A percentile compares a stretch with the other conserved stretches of the same genome.
These are phyloP conservation scores for Spodoptera frugiperda DNA, from an alignment of 1,140 invertebrate genomes.

Conservation along the genomic window DNA sequence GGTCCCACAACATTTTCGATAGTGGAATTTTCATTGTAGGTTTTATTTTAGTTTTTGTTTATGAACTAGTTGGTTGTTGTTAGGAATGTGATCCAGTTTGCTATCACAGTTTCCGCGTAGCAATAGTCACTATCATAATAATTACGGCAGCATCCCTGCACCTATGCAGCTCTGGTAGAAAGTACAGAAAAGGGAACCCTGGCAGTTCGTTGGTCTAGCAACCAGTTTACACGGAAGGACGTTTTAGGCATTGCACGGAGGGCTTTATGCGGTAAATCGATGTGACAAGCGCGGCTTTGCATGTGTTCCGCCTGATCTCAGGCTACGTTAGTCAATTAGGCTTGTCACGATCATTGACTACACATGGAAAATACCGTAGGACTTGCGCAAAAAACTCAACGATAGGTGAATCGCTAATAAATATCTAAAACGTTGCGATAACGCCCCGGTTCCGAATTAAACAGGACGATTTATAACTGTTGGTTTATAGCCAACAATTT, in stretches of 20 bases:
- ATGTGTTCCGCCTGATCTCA: slow-evolving; percentile 55
- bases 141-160: slow-evolving; percentile 21
- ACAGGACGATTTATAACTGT: slow-evolving; percentile 36
- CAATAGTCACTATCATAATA: slow-evolving; percentile 21
- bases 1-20: no score
- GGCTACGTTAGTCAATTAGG: slow-evolving; percentile 61
- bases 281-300: slow-evolving; percentile 62
- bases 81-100: no score
- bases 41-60: no score
- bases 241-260: slow-evolving; percentile 65
- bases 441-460: slow-evolving; percentile 12
- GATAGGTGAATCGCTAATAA: slow-evolving; percentile 45
- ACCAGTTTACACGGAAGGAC: slow-evolving; percentile 74
- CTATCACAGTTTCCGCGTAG: slow-evolving; percentile 11
- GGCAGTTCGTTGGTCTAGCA: slow-evolving; percentile 45
- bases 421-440: slow-evolving; percentile 42
- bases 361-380: slow-evolving; percentile 46
- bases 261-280: slow-evolving; percentile 59
- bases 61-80: no score
- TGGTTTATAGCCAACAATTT: slow-evolving; percentile 31
- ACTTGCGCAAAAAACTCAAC: slow-evolving; percentile 36
- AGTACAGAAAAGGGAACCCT: slow-evolving; percentile 48
- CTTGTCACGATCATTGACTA: slow-evolving; percentile 54
- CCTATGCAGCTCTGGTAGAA: slow-evolving; percentile 9
- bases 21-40: no score